These are phyloP conservation scores for Atherinomorus stipes DNA, from an alignment of 2,113 vertebrate genomes.

Conservation along the genomic window DNA sequence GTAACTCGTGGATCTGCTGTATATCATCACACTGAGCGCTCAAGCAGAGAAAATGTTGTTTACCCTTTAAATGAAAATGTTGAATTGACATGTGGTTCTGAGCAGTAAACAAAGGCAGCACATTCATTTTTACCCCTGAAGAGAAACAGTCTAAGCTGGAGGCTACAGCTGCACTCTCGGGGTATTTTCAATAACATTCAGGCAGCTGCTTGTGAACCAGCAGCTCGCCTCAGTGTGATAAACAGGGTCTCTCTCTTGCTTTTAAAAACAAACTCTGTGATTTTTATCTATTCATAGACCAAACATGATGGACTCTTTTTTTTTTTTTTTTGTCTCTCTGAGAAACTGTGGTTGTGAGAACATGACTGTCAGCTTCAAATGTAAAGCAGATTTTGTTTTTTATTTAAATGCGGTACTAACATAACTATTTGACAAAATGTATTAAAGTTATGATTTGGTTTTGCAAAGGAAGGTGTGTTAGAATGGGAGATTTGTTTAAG, in stretches of 20 bases:
- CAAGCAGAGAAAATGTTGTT: conserved; percentile 14
- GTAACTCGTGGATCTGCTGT: conserved; percentile 1
- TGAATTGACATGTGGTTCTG: conserved; percentile 36
- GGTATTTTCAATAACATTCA: conserved; percentile 50
- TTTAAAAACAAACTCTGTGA: conserved; percentile 41
- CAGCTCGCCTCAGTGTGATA: conserved; percentile 41
- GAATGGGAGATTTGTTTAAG: conserved; percentile 48
- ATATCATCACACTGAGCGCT: neutral
- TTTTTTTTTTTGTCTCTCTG: conserved; percentile 35
- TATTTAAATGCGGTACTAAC: conserved; percentile 1
- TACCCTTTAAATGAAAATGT: conserved; percentile 23
- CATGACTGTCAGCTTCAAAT: conserved; percentile 14
- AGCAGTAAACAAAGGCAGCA: conserved; percentile 47
- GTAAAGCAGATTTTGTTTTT: conserved; percentile 23
- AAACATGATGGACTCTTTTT: conserved; percentile 27
- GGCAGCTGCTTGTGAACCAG: conserved; percentile 54
- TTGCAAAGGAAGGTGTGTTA: neutral
- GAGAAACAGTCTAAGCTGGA: conserved; percentile 38
- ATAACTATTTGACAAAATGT: conserved; percentile 10
- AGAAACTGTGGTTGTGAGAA: conserved; percentile 15
- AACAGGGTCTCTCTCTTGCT: conserved; percentile 45
- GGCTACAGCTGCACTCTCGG: conserved; percentile 62
- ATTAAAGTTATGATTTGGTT: neutral
- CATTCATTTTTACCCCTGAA: conserved; percentile 40
- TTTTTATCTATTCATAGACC: conserved; percentile 35